Base-by-base conservation (phyloP, 2,113 vertebrate species). In the Falcunculus frontatus region DNA sequence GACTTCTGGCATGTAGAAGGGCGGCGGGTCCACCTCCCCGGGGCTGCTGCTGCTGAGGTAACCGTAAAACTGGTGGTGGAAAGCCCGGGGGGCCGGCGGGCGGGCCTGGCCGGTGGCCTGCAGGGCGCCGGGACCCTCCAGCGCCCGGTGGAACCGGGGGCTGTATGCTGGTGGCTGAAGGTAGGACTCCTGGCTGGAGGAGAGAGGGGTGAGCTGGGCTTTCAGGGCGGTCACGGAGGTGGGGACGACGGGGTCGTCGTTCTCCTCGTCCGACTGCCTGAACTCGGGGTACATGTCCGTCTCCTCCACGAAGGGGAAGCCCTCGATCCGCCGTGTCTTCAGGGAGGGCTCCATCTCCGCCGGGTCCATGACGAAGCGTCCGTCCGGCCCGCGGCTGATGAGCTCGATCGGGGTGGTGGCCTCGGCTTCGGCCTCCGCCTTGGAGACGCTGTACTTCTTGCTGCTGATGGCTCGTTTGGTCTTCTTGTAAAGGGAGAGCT, bases 221-320 rank as follows among this genome's bases (percentile, higher is more conserved):
- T 99, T 99, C 97, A 99, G 98, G 72, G 99, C 99, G 67, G 98
- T 97, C 98, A 99, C 99, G 2, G 99, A 99, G 9, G 99, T 79
- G 39, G 99, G 99, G 96, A 99, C 98, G 77, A 99, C 98, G 0
- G 99, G 99, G 96, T 99, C 99, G 10, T 99, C 99, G 2, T 99
- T 99, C 98, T 99, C 99, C 97, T 99, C 99, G 1, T 99, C 99
- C 0, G 99, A 99, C 98, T 99, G 99, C 92, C 99, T 98, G 98
- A 99, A 99, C 97, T 99, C 99, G 0, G 99, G 99, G 98, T 99
- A 99, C 98, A 99, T 98, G 97, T 99, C 99, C 0, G 99, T 99
- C 98, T 99, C 99, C 97, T 99, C 99, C 2, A 99, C 99, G 23
- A 99, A 99, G 82, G 99, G 99, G 90, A 99, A 99, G 96, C 99